These are phyloP conservation scores for Pseudocheirus occidentalis DNA, from an alignment of 2,797 vertebrate genomes.

Conservation along the genomic window DNA sequence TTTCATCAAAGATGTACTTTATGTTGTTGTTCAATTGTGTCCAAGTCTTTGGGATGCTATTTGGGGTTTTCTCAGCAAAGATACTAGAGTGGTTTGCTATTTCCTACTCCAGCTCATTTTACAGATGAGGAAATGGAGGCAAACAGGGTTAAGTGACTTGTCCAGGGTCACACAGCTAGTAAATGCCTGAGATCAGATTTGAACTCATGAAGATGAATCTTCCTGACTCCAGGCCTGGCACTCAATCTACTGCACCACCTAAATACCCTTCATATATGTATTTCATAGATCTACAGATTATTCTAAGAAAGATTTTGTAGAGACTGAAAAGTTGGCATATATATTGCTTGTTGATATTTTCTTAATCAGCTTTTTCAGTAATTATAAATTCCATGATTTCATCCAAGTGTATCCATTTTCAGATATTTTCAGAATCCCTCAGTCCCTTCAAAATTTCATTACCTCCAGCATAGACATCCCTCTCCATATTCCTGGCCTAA, in stretches of 20 bases:
- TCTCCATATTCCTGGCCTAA: neutral
- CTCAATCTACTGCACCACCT: neutral
- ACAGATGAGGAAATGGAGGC: neutral
- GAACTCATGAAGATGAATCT: neutral
- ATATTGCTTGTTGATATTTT: neutral
- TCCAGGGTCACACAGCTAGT: neutral
- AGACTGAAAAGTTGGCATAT: neutral
- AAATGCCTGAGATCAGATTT: neutral
- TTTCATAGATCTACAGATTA: neutral
- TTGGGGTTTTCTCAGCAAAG: neutral
- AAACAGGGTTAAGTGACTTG: neutral
- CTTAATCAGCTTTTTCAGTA: neutral
- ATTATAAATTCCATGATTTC: neutral
- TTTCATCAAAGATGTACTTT: neutral
- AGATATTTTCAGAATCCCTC: neutral
- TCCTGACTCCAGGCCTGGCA: neutral
- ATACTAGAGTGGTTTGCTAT: neutral
- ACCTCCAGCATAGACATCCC: neutral
- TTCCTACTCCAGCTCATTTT: neutral
- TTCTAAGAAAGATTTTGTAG: neutral
- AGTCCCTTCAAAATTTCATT: neutral
- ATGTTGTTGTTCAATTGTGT: neutral
- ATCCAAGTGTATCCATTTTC: neutral
- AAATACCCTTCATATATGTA: neutral
- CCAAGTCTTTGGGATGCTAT: neutral